Evolutionary conservation across 2,888 invertebrate genomes (phyloP), one percentile per base, ranked within the genome.

Genomic region (Cylloceria caligata): DNA sequence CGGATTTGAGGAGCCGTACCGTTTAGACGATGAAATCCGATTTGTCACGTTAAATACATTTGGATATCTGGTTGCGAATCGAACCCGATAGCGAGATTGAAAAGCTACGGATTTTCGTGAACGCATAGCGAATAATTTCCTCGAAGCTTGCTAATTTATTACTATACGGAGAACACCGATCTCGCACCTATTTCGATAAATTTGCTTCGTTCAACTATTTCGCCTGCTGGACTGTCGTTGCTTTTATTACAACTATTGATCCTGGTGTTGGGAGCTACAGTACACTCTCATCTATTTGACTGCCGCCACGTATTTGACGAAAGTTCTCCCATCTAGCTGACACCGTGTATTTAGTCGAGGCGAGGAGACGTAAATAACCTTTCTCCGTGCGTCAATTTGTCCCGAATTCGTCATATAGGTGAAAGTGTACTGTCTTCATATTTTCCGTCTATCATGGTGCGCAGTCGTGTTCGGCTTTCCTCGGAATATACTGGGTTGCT

Each of bases 401-500:
- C n/a, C n/a, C n/a, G n/a, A 24, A 24, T 52, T 24, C 52, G 27
- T 57, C 30, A 16, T 16, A 57, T 27, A 57, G 55, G n/a, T 13
- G n/a, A 30, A 5, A 57, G 27, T 30, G n/a, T 27, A 55, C 52
- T 24, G 27, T 34, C 5, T 4, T 62, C 36, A 39, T 16, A 55
- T 42, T 42, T 24, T 24, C 21, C 19, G 11, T 16, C 36, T 21
- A 30, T 64, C 39, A 16, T 39, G 62, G 55, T 78, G 69, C 47
- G 55, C 47, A 30, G 69, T 79, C 74, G 71, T 79, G 72, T 79
- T 79, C 67, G 7, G 72, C 47, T 77, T 68, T 42, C 65, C 47
- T 77, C 49, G 45, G 52, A 64, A 21, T 77, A 77, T 73, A 69
- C 42, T 80, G 68, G 84, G 86, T 85, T 82, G 86, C 87, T 87